Base-by-base conservation (phyloP, 2,888 invertebrate genomes). In the Rhagophthalmus giganteus region DNA sequence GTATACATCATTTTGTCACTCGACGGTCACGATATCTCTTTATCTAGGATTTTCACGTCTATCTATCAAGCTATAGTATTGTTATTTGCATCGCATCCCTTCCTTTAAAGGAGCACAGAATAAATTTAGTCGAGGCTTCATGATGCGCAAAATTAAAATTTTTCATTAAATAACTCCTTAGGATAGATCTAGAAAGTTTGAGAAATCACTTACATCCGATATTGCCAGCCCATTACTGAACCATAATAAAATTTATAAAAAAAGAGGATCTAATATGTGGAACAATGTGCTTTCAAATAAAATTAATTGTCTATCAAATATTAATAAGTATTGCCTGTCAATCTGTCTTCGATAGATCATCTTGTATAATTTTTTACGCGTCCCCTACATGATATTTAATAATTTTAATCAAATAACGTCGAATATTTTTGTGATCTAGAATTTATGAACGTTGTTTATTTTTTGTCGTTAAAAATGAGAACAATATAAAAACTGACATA, bases 1-100 rank as follows among this genome's bases (percentile, higher is more conserved):
- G 60, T 41, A 61, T 62, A 59, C 55, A 59, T 62, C 62, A 61
- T 60, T 62, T 62, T 62, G 62, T 61, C 62, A 62, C 62, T 58
- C 25, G 12, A 33, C 24, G 49, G 60, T 61, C 62, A 62, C 60
- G 62, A 62, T 60, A 62, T 57, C 59, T 54, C 41, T 54, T 59
- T 60, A 59, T 62, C 56, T 55, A 47, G 50, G 54, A 57, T 40
- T 45, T 40, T 39, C 52, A 47, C 38, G 48, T 48, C 53, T 55
- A 52, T 56, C 54, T 55, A 46, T 44, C 58, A 57, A 46, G 51
- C 53, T 50, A n/a, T n/a, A 46, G 44, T 45, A 26, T 58, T 31
- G 42, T 50, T 44, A 55, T 57, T 54, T 52, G 31, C 55, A 53
- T 58, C 53, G 40, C 44, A 55, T 49, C 50, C 50, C 47, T 34